Conservation (phyloP, 2,888 invertebrate genomes). For the Tetrapedia diversipes region DNA sequence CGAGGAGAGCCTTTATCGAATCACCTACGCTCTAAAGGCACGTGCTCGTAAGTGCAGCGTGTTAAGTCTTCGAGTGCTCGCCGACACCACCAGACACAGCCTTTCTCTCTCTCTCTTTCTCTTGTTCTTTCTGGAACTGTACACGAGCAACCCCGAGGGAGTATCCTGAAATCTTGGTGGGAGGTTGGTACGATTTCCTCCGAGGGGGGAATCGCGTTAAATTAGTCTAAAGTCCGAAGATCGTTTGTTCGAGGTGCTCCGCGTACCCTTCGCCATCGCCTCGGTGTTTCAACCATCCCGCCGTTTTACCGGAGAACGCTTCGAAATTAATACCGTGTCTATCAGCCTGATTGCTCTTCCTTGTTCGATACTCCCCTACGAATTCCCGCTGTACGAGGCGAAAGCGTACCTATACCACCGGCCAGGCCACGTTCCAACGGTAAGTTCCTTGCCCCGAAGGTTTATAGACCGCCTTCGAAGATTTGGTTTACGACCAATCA, state of each 20-base stretch:
- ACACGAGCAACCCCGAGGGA: slow-evolving; percentile 18
- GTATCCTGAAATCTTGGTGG: slow-evolving; percentile 46
- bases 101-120: no score
- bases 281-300: no score
- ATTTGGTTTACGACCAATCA: slow-evolving; percentile 44
- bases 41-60: slow-evolving; percentile 62
- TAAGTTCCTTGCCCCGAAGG: neutral
- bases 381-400: neutral
- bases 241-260: no score
- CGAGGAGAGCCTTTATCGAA: slow-evolving; percentile 62
- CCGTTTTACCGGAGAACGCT: no score
- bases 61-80: slow-evolving; percentile 52
- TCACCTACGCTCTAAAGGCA: slow-evolving; percentile 62
- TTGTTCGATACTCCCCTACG: neutral
- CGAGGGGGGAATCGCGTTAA: slow-evolving; percentile 26
- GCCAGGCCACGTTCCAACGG: neutral
- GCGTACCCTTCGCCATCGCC: no score
- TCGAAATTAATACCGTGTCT: no score
- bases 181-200: slow-evolving; percentile 47
- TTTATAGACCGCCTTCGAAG: neutral
- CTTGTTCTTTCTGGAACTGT: no score
- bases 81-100: slow-evolving; percentile 23
- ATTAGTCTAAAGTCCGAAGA: slow-evolving; percentile 27
- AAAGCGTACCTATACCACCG: no score
- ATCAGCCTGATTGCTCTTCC: no score